These are phyloP conservation scores for Agrochola lota DNA, from an alignment of 2,888 invertebrate genomes.

Conservation along the genomic window DNA sequence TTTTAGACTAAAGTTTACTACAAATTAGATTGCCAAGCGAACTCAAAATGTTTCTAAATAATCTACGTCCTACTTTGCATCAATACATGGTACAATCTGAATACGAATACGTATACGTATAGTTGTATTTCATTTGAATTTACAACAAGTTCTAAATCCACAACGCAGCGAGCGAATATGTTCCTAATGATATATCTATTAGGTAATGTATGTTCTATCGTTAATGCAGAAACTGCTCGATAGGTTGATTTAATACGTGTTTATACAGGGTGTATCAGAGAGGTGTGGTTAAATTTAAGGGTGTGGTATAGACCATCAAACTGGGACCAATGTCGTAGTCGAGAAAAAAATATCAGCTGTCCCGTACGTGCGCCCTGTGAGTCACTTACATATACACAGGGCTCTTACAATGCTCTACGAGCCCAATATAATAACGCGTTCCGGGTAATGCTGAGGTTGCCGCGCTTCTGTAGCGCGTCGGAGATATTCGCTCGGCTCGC, in stretches of 20 bases:
- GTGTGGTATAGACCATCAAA: no score
- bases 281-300: no score
- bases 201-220: not conserved
- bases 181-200: constrained; percentile 4
- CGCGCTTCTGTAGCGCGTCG: no score
- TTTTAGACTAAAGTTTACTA: not conserved
- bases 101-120: no score
- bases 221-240: not conserved
- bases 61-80: not conserved
- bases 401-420: no score
- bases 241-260: not conserved
- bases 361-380: no score
- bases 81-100: not conserved
- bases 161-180: not conserved
- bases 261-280: not conserved
- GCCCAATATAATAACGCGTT: no score
- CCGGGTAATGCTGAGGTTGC: no score
- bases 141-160: not conserved
- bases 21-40: not conserved
- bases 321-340: no score
- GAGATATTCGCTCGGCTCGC: no score
- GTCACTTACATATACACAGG: no score
- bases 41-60: not conserved
- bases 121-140: not conserved
- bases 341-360: no score